Percentiles rank a stretch among this genome's conserved stretches.
These are phyloP conservation scores for Acinonyx jubatus DNA, from an alignment of 2,113 vertebrate genomes.

Conservation along the genomic window DNA sequence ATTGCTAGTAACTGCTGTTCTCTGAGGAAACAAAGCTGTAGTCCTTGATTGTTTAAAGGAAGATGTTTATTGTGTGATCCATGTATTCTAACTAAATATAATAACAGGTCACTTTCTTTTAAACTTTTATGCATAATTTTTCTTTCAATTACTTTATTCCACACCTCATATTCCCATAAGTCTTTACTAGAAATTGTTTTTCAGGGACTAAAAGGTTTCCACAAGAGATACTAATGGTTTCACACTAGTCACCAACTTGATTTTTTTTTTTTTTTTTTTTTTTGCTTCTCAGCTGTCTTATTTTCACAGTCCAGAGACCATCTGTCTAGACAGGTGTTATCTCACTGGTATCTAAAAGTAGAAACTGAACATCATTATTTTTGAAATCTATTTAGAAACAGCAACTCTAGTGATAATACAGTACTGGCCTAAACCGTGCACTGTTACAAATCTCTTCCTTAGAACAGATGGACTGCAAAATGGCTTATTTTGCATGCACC, in stretches of 20 bases:
- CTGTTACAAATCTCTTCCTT: constrained; percentile 78
- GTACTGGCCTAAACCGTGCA: constrained; percentile 77
- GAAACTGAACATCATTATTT: constrained; percentile 84
- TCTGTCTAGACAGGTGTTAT: constrained; percentile 82
- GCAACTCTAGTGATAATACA: constrained; percentile 76
- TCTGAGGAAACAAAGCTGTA: neutral
- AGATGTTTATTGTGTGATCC: neutral
- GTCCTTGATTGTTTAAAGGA: neutral
- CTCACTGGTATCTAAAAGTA: constrained; percentile 82
- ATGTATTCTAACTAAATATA: neutral
- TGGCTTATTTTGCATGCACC: constrained; percentile 81
- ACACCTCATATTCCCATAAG: constrained; percentile 24
- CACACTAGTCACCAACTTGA: constrained; percentile 40
- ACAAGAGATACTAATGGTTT: constrained; percentile 74
- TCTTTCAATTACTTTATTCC: constrained; percentile 46
- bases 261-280: constrained; percentile 39
- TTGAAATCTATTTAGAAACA: constrained; percentile 83
- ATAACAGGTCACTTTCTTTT: neutral
- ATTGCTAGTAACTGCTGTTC: neutral
- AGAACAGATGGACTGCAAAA: constrained; percentile 86
- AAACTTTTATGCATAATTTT: constrained; percentile 40
- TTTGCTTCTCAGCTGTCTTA: constrained; percentile 78
- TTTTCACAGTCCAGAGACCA: constrained; percentile 78
- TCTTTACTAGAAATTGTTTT: constrained; percentile 69
- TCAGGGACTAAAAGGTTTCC: constrained; percentile 60